Evolutionary conservation across 2,113 vertebrate genomes (phyloP).

Genomic region (Isurus oxyrinchus): DNA sequence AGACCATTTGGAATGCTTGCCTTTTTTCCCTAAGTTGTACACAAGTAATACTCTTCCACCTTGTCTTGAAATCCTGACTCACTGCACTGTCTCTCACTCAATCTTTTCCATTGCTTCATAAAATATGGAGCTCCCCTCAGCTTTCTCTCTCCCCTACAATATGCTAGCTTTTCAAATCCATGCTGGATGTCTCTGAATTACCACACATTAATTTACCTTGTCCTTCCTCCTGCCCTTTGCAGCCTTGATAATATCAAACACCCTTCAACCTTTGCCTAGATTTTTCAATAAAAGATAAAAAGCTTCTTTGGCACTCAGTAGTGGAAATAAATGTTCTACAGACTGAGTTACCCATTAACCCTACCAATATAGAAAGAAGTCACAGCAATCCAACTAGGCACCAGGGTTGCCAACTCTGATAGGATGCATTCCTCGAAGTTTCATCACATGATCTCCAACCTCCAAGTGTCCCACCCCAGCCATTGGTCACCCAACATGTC

Average conservation of each 20-base stretch:
- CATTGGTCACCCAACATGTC: not conserved
- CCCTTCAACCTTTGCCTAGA: not conserved
- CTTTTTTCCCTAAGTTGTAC: not conserved
- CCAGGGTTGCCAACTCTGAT: not conserved
- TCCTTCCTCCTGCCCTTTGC: too few species aligned
- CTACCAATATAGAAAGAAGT: not conserved
- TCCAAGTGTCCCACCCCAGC: not conserved
- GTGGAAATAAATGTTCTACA: not conserved
- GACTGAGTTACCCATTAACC: not conserved
- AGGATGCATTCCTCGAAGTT: not conserved
- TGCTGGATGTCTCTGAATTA: not conserved
- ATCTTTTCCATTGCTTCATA: not conserved
- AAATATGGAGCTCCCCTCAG: not conserved
- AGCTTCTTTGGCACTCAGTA: not conserved
- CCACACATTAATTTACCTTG: not conserved
- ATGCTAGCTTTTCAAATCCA: not conserved
- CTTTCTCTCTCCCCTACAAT: not conserved
- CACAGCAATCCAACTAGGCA: not conserved
- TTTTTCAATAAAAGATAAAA: not conserved
- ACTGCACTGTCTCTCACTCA: not conserved
- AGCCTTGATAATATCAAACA: not conserved
- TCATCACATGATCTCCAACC: not conserved
- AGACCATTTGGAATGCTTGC: not conserved
- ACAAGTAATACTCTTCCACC: not conserved
- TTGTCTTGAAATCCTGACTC: not conserved